phyloP scores from a whole-genome alignment of 2,888 invertebrate genomes.

The Morpho achilles region DNA sequence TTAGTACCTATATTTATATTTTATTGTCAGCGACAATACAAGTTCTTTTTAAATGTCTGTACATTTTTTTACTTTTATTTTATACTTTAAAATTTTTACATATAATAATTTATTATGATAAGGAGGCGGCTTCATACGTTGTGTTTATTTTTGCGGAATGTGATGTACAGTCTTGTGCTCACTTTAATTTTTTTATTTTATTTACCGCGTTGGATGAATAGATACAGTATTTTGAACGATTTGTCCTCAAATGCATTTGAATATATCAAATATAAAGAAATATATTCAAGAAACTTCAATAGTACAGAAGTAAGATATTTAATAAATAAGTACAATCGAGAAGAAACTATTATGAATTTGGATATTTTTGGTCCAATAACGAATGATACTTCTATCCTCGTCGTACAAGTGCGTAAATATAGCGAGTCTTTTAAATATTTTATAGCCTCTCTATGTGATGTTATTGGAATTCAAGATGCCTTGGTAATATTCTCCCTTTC shows the following conservation, averaged over 20 bases:
- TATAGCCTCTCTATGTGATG: conserved; percentile 41
- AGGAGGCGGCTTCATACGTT: not conserved
- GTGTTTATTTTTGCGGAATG: conserved; percentile 1
- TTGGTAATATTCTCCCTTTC: conserved; percentile 54
- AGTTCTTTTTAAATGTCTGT: too few species aligned
- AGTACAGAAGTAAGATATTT: conserved; percentile 16
- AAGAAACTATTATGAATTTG: conserved; percentile 38
- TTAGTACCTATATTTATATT: too few species aligned
- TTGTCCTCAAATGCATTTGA: conserved; percentile 9
- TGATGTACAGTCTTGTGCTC: not conserved
- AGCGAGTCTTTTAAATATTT: conserved; percentile 40
- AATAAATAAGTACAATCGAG: conserved; percentile 29
- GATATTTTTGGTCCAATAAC: conserved; percentile 38
- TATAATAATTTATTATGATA: not conserved
- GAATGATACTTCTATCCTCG: conserved; percentile 41
- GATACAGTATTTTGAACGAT: not conserved
- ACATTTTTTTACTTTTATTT: not conserved
- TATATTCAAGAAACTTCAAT: conserved; percentile 2
- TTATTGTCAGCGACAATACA: too few species aligned
- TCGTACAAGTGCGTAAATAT: conserved; percentile 40
- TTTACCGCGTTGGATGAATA: not conserved
- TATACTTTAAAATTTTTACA: not conserved
- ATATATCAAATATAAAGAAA: conserved; percentile 10
- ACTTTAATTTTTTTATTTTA: conserved; percentile 1
- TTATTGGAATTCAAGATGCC: conserved; percentile 44